Conservation (phyloP, 2,113 vertebrate genomes). For the Odocoileus virginianus region DNA sequence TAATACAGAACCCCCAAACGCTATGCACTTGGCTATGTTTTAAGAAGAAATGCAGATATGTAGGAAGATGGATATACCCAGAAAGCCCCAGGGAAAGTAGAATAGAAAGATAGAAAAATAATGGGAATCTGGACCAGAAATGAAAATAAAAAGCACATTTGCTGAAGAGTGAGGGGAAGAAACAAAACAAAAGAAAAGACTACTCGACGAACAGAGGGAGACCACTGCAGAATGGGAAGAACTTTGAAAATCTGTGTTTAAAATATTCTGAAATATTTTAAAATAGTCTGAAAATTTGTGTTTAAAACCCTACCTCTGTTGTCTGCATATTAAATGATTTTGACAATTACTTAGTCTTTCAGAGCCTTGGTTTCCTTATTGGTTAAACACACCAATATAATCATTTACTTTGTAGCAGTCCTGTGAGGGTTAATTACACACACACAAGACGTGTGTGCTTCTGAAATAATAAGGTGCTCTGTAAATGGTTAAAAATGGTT, state of each 20-base stretch:
- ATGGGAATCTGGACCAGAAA: slow-evolving; percentile 9
- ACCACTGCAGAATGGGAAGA: background rate
- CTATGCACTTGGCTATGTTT: slow-evolving; percentile 39
- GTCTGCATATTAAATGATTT: background rate
- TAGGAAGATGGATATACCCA: slow-evolving; percentile 22
- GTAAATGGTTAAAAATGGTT: background rate
- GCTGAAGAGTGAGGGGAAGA: slow-evolving; percentile 45
- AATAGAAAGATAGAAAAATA: slow-evolving; percentile 62
- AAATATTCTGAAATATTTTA: background rate
- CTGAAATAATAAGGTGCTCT: background rate
- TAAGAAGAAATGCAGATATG: slow-evolving; percentile 57
- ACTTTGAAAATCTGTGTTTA: slow-evolving; percentile 19
- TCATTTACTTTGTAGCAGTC: background rate
- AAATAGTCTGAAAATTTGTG: slow-evolving; percentile 7
- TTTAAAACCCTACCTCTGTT: background rate
- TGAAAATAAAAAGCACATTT: background rate
- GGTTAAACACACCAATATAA: background rate
- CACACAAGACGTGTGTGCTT: background rate
- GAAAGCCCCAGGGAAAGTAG: slow-evolving; percentile 30
- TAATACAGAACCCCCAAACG: background rate
- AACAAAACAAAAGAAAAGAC: background rate
- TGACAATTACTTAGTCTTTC: background rate
- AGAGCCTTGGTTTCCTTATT: background rate
- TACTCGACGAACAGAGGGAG: background rate
- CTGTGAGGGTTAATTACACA: slow-evolving; percentile 33